Base-by-base conservation (phyloP, 2,888 invertebrate genomes). In the Parthenolecanium corni region DNA sequence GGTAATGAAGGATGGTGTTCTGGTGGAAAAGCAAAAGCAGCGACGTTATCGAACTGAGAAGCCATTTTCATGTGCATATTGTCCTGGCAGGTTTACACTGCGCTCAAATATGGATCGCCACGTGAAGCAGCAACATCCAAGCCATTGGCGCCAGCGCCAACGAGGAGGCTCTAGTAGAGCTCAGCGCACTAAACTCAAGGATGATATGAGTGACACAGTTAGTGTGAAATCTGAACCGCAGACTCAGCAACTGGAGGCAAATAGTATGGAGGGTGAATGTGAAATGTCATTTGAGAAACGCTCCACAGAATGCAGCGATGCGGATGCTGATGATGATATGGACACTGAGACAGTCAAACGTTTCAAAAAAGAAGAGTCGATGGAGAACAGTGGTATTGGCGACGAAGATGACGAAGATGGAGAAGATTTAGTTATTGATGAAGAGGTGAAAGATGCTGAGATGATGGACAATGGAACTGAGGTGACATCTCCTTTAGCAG, bases 31-130 rank as follows among this genome's bases (percentile, higher is more conserved):
- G 70, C 91, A 91, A 71, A 92, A 92, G 70, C 92, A 92, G 73
- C 76, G 91, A 54, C 81, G 92, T 46, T 92, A 92, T 71, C 79
- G 92, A 65, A 92, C 92, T 21, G 92, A 93, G 72, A 77, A 92
- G 24, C 92, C 92, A 0, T 93, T 91, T 73, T 85, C 86, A 1
- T 94, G 93, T 73, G 88, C 89, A 64, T 88, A 90, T 71, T 93
- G 94, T 73, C 85, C 89, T 0, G 91, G 92, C 0, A 79, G 89
- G 58, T 94, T 94, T 71, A 93, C 93, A 0, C 76, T 93, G 12
- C 79, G 90, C n/a, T 91, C 91, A 11, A 93, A 94, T 70, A 93
- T 93, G 90, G 93, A 93, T 73, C 79, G 92, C 0, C 94, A 94
- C 69, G 88, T 93, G 2, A 93, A 93, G 71, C 91, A 92, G 69